Percentiles rank a stretch among this genome's conserved stretches.
Conservation (phyloP, 1,140 invertebrate species). For the Sitodiplosis mosellana region DNA sequence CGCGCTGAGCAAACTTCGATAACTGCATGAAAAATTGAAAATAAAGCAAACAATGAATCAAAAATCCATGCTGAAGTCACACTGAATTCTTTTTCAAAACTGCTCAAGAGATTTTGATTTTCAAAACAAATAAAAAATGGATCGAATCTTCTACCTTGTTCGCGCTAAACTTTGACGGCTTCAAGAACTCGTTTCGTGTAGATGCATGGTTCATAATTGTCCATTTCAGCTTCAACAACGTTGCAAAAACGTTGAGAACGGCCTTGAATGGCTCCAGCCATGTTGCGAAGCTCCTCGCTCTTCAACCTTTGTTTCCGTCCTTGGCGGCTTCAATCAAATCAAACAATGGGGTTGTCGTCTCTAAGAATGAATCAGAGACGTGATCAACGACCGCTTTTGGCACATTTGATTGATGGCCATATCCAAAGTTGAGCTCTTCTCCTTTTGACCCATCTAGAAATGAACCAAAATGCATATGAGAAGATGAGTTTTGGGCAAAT, state of each 20-base stretch:
- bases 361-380: constrained; percentile 93
- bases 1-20: constrained; percentile 87
- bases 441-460: constrained; percentile 77
- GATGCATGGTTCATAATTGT: constrained; percentile 89
- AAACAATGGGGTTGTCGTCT: constrained; percentile 87
- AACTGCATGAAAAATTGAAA: constrained; percentile 41
- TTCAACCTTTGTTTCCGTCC: constrained; percentile 83
- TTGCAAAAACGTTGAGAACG: constrained; percentile 83
- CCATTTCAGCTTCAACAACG: constrained; percentile 96
- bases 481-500: too few relatives aligned
- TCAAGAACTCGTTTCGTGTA: constrained; percentile 90
- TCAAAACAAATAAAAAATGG: too few relatives aligned
- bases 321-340: constrained; percentile 91
- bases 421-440: constrained; percentile 76
- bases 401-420: constrained; percentile 94
- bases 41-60: too few relatives aligned
- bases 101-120: too few relatives aligned
- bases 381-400: constrained; percentile 98
- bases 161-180: constrained; percentile 77
- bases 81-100: too few relatives aligned
- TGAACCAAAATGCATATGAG: too few relatives aligned
- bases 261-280: constrained; percentile 87
- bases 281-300: constrained; percentile 80
- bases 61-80: too few relatives aligned
- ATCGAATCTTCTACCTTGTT: constrained; percentile 48